These are phyloP conservation scores for Dreissena polymorpha DNA, from an alignment of 1,140 invertebrate species.

Conservation along the genomic window DNA sequence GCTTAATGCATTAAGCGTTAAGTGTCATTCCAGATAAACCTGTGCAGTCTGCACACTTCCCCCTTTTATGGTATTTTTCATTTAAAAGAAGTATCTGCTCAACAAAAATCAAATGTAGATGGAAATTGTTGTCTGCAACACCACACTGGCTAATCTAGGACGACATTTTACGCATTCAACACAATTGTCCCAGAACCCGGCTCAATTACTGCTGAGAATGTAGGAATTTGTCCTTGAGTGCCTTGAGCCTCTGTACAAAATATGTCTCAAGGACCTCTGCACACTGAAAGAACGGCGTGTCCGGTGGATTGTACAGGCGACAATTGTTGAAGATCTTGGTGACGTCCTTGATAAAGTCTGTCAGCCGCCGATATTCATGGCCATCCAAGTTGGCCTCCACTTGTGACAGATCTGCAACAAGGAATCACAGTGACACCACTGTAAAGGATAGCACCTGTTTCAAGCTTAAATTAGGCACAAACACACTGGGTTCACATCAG, in stretches of 20 bases:
- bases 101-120: no score
- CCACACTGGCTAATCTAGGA: no score
- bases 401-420: constrained; percentile 93
- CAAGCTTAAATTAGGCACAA: no score
- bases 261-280: constrained; percentile 97
- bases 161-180: no score
- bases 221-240: constrained; percentile 74
- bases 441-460: background rate
- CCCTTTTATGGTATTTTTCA: no score
- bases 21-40: no score
- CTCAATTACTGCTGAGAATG: constrained; percentile 14
- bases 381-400: constrained; percentile 94
- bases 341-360: constrained; percentile 98
- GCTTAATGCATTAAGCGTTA: no score
- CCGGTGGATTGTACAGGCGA: constrained; percentile 96
- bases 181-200: no score
- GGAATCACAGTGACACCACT: background rate
- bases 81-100: no score
- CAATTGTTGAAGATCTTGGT: constrained; percentile 99
- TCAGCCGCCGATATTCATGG: constrained; percentile 91
- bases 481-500: no score
- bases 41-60: no score
- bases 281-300: constrained; percentile 96
- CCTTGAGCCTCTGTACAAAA: constrained; percentile 87
- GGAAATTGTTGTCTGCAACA: no score